Evolutionary conservation across 2,113 vertebrate genomes (phyloP).

Genomic region (Riparia riparia): DNA sequence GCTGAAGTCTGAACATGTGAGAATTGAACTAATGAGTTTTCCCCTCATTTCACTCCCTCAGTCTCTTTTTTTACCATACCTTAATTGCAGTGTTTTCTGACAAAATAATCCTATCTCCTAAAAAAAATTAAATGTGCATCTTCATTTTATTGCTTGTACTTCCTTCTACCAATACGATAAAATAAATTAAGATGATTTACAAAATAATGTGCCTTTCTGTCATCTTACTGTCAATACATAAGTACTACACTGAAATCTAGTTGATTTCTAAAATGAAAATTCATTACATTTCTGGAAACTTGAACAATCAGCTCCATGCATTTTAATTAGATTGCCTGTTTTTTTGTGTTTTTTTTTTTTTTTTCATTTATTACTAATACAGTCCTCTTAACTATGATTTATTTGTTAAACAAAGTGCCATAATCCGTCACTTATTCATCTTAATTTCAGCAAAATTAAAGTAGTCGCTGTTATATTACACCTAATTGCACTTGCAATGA

Average conservation of each 20-base stretch:
- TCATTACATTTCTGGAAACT: conserved; percentile 74
- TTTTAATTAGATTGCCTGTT: conserved; percentile 82
- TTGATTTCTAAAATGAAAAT: conserved; percentile 68
- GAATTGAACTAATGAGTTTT: conserved; percentile 48
- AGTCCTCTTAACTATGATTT: conserved; percentile 87
- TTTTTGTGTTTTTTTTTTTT: conserved; percentile 51
- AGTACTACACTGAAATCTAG: conserved; percentile 1
- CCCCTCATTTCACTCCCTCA: neutral
- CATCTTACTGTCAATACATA: conserved; percentile 38
- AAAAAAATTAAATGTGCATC: neutral
- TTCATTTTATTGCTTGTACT: neutral
- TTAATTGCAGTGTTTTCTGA: conserved; percentile 35
- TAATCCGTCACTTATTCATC: conserved; percentile 86
- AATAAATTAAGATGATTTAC: neutral
- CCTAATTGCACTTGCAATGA: conserved; percentile 87
- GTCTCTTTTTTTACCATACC: conserved; percentile 24
- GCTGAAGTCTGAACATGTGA: conserved; percentile 50
- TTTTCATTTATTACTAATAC: conserved; percentile 83
- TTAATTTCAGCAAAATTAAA: conserved; percentile 88
- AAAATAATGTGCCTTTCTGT: conserved; percentile 4
- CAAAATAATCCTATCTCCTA: neutral
- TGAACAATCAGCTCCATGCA: conserved; percentile 75
- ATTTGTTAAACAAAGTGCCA: conserved; percentile 86
- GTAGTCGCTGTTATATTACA: conserved; percentile 82
- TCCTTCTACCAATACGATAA: neutral